Evolutionary conservation across 1,140 invertebrate genomes (phyloP).

Genomic region (Drosophila busckii): DNA sequence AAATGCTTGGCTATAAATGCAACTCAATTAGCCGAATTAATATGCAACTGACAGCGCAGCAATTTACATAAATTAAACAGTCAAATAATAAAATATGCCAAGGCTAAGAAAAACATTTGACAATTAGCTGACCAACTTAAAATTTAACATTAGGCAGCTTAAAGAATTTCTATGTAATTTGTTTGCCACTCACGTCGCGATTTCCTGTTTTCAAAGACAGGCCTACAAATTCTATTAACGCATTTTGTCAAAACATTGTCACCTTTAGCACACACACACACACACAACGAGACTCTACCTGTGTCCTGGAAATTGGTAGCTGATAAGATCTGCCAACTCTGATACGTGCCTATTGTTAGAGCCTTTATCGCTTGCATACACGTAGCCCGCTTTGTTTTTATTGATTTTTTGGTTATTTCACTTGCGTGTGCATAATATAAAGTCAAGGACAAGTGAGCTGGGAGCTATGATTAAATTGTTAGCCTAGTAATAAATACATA

Average conservation of each 20-base stretch:
- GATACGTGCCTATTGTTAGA: conserved; percentile 55
- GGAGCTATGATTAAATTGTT: too few relatives aligned
- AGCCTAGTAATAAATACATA: too few relatives aligned
- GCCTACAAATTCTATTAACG: conserved; percentile 60
- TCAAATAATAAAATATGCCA: too few relatives aligned
- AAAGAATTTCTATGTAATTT: conserved; percentile 47
- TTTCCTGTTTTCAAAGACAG: conserved; percentile 54
- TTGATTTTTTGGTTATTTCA: conserved; percentile 45
- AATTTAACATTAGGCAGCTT: too few relatives aligned
- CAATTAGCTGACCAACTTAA: too few relatives aligned
- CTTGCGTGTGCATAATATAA: conserved; percentile 1
- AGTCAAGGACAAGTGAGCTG: conserved; percentile 12
- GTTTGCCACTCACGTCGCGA: conserved; percentile 56
- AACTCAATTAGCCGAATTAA: too few relatives aligned
- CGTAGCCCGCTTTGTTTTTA: conserved; percentile 51
- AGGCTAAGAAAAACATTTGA: too few relatives aligned
- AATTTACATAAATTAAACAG: conserved; percentile 5
- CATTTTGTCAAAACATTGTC: conserved; percentile 36
- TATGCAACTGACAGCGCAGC: too few relatives aligned
- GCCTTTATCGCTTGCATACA: conserved; percentile 3
- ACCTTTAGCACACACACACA: neutral
- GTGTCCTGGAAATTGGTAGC: conserved; percentile 6
- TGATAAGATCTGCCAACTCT: conserved; percentile 47
- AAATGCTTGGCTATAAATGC: too few relatives aligned
- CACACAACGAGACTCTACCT: neutral